Evolutionary conservation across 2,888 invertebrate genomes (phyloP), one percentile per base, ranked within the genome.

Genomic region (Eumacrocentrus americanus): DNA sequence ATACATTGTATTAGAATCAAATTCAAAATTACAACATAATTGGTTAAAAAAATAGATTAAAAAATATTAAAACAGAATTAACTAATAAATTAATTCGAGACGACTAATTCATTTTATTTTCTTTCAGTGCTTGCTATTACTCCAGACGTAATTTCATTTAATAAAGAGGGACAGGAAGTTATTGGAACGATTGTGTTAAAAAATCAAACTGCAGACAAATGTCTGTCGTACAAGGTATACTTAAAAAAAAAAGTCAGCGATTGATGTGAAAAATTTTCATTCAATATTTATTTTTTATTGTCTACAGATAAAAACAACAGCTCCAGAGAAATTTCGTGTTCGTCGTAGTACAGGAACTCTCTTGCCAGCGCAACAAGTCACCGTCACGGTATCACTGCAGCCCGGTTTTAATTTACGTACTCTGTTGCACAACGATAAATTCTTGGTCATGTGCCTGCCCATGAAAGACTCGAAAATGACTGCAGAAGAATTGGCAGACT

Each of bases 291-390:
- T n/a, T 40, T 37, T 14, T 16, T 51, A 23, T 34, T 42, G 40
- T 52, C 22, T 60, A 2, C 83, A 97, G 91, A 91, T 98, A 64
- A 92, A 98, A 81, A 98, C 97, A 11, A 98, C 97, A 2, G 91
- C 95, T 0, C 98, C 97, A 0, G 95, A 96, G 72, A 96, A 95
- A 80, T 98, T 95, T 82, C 85, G 94, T 25, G 98, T 98, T 1
- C 87, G 94, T 54, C 97, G 96, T 0, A 94, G 93, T 71, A 88
- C 90, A 4, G 96, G 96, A 0, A 82, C 88, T 4, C 78, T 97
- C 53, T 81, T 84, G 1, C 87, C 89, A 0, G 88, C 89, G 6
- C 86, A 85, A 2, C 83, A 84, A 0, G 85, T 87, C 37, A 83
- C 84, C 0, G 87, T 96, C 0, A 84, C 85, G 37, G 91, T 96